Base-by-base conservation (phyloP, 30 jellyfish, hydroid and myxozoan genomes). In the Aurelia aurita region DNA sequence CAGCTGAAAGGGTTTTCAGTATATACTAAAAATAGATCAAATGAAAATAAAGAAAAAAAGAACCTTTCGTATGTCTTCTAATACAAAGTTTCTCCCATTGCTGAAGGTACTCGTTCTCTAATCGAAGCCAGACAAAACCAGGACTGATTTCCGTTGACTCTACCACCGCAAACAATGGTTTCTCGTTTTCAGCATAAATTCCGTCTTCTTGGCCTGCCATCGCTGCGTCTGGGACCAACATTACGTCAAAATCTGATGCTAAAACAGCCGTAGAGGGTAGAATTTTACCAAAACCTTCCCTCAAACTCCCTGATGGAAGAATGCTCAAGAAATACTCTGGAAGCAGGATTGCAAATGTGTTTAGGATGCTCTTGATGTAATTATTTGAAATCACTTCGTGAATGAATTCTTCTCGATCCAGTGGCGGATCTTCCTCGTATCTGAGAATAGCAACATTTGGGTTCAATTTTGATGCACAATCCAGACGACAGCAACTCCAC, bases 241-340 rank as follows among this genome's bases (percentile, higher is more conserved):
- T 82, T 68, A 82, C 43, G 57, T 82, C 93, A 26, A 35, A 51
- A 31, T 82, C 93, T 15, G 93, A 68, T 4, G 93, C 87, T 16
- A 82, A 62, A n/a, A 82, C 67, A 46, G 87, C 58, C 15, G 93
- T 68, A 10, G 93, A 82, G 27, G 93, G 93, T 14, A 82, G 58
- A 22, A 82, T 22, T 28, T 82, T 82, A 25, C 93, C 93, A 82
- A 82, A 69, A 2, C 87, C 79, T 25, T 82, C 93, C 57, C 93
- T 68, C 19, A 82, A 62, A 60, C 93, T 82, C 2, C 93, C 93
- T 34, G 87, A 10, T 57, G 93, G 93, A 14, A 82, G 34, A 14
- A 68, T 65, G 35, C 87, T 67, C 21, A 82, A 49, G 69, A 82
- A 82, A 45, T 65, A 82, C 62, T 69, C 79, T 15, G 93, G 93